Percentiles rank a stretch among this genome's conserved stretches.
These are phyloP conservation scores for Ostrea edulis DNA, from an alignment of 1,140 invertebrate species.

Conservation along the genomic window DNA sequence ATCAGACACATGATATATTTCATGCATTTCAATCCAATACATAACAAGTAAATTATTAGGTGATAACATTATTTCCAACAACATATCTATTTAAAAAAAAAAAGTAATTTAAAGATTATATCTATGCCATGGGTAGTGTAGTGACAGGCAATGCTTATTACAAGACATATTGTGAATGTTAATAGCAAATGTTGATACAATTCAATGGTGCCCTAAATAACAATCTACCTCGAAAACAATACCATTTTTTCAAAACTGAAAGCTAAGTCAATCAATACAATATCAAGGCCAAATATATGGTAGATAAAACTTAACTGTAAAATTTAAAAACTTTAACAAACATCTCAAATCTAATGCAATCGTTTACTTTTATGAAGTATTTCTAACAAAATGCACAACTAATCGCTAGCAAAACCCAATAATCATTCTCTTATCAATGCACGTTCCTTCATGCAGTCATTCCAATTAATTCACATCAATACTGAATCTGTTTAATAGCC, in stretches of 20 bases:
- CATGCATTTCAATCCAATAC: conserved; percentile 2
- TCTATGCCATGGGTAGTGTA: neutral
- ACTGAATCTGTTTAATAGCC: neutral
- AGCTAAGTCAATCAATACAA: neutral
- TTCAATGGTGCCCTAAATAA: conserved; percentile 4
- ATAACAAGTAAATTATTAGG: neutral
- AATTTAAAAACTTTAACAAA: neutral
- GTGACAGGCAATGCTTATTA: neutral
- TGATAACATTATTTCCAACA: neutral
- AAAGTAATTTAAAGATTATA: neutral
- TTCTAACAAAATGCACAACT: conserved; percentile 5
- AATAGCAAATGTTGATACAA: neutral
- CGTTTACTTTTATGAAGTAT: conserved; percentile 8
- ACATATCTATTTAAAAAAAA: neutral
- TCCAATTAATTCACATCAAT: neutral
- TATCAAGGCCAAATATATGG: neutral
- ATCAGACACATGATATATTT: neutral
- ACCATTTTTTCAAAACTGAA: neutral
- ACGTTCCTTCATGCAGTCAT: neutral
- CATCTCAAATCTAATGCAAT: neutral
- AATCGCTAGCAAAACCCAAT: neutral
- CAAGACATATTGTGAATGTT: conserved; percentile 15
- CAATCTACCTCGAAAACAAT: neutral
- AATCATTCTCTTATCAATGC: neutral
- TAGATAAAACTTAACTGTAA: neutral